phyloP scores from a whole-genome alignment of 2,113 vertebrate species.

The Macquaria ambigua region DNA sequence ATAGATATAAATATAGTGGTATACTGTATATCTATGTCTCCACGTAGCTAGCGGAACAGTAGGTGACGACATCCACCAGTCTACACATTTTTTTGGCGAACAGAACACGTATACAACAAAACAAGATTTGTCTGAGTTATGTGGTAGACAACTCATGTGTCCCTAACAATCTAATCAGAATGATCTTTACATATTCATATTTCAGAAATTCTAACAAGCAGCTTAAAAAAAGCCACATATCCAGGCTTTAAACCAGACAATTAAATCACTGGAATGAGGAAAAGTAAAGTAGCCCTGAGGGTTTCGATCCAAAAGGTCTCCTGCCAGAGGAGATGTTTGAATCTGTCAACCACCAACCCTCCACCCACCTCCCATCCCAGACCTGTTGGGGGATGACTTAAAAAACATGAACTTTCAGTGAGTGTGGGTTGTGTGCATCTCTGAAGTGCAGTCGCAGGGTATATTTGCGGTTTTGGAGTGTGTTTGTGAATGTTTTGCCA shows the following conservation, averaged over 20 bases:
- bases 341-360: conserved; percentile 5
- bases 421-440: conserved; percentile 30
- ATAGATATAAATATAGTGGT: too few species aligned
- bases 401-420: conserved; percentile 31
- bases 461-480: conserved; percentile 15
- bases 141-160: too few species aligned
- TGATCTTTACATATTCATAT: not conserved
- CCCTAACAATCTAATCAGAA: not conserved
- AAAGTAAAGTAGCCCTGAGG: conserved; percentile 3
- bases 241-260: not conserved
- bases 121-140: too few species aligned
- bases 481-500: conserved; percentile 26
- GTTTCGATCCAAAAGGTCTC: not conserved
- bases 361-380: not conserved
- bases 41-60: too few species aligned
- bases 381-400: not conserved
- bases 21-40: too few species aligned
- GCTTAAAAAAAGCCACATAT: not conserved
- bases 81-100: too few species aligned
- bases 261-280: not conserved
- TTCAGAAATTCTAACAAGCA: not conserved
- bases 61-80: too few species aligned
- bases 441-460: conserved; percentile 20
- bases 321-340: not conserved
- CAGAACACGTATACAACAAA: too few species aligned